These are phyloP conservation scores for Malthinus seriepunctatus DNA, from an alignment of 2,888 invertebrate genomes.

Conservation along the genomic window DNA sequence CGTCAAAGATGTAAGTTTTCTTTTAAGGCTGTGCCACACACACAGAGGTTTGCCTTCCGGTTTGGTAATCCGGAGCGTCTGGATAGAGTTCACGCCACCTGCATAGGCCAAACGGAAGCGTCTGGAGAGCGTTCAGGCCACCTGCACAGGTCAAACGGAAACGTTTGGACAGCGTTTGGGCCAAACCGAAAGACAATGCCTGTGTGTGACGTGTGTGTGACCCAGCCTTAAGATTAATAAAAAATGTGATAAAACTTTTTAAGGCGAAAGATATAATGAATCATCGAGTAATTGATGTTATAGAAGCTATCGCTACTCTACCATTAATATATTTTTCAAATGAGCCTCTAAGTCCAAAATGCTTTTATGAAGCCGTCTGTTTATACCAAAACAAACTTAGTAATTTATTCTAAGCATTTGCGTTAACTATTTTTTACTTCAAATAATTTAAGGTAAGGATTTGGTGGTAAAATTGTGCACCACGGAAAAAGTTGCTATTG, in stretches of 20 bases:
- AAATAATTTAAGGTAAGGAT: slow-evolving; percentile 49
- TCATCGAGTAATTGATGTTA: slow-evolving; percentile 70
- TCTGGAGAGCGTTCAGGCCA: too few species aligned
- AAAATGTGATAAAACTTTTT: slow-evolving; percentile 9
- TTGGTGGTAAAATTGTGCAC: slow-evolving; percentile 64
- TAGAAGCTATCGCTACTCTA: slow-evolving; percentile 65
- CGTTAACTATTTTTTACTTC: not conserved
- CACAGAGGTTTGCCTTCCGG: too few species aligned
- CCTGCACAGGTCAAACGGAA: too few species aligned
- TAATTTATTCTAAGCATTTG: not conserved
- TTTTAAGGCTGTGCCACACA: too few species aligned
- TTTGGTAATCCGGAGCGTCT: too few species aligned
- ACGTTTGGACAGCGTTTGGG: too few species aligned
- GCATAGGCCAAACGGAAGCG: too few species aligned
- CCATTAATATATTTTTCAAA: slow-evolving; percentile 66
- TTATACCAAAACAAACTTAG: not conserved
- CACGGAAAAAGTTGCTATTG: slow-evolving; percentile 76
- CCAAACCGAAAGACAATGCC: too few species aligned
- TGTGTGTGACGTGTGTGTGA: too few species aligned
- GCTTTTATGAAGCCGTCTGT: slow-evolving; percentile 60
- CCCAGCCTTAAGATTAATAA: too few species aligned
- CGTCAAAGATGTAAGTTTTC: slow-evolving; percentile 61
- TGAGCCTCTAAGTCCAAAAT: slow-evolving; percentile 62
- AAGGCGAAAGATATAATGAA: slow-evolving; percentile 75
- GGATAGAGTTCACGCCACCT: too few species aligned